phyloP scores from a whole-genome alignment of 1,140 invertebrate species.

The Brachystomella parvula region DNA sequence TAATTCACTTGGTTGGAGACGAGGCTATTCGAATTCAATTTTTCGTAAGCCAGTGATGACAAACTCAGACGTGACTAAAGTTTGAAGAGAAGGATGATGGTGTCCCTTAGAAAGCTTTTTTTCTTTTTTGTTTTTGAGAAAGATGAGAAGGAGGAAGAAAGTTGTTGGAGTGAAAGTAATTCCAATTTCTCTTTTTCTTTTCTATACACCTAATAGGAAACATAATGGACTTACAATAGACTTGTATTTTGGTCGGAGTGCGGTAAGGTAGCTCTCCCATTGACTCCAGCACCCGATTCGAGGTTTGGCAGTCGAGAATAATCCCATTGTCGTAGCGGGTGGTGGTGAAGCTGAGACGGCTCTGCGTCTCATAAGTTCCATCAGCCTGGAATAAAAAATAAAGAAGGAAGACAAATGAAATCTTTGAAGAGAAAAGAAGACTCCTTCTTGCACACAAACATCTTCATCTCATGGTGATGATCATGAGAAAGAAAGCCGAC shows the following conservation, averaged over 20 bases:
- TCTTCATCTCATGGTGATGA: too few species aligned
- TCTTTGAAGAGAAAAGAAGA: too few species aligned
- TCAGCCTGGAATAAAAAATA: constrained; percentile 51
- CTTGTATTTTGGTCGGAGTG: constrained; percentile 59
- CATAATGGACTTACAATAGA: constrained; percentile 64
- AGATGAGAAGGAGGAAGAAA: neutral
- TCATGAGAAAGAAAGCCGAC: neutral
- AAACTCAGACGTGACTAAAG: neutral
- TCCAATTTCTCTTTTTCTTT: too few species aligned
- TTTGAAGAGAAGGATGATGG: neutral
- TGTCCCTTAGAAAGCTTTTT: neutral
- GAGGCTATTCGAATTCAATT: neutral
- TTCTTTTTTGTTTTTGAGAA: neutral
- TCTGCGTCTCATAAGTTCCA: constrained; percentile 67
- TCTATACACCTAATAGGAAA: neutral
- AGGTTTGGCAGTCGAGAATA: constrained; percentile 66
- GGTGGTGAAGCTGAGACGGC: constrained; percentile 65
- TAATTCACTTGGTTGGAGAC: too few species aligned
- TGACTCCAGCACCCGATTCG: constrained; percentile 66
- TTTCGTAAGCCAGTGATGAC: neutral
- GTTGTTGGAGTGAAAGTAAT: neutral
- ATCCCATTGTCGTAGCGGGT: constrained; percentile 70
- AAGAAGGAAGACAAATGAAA: neutral
- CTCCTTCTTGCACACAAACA: neutral
- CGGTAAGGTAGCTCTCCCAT: constrained; percentile 62